Conservation (phyloP, 2,797 vertebrate species). For the Gallinago solitaria region DNA sequence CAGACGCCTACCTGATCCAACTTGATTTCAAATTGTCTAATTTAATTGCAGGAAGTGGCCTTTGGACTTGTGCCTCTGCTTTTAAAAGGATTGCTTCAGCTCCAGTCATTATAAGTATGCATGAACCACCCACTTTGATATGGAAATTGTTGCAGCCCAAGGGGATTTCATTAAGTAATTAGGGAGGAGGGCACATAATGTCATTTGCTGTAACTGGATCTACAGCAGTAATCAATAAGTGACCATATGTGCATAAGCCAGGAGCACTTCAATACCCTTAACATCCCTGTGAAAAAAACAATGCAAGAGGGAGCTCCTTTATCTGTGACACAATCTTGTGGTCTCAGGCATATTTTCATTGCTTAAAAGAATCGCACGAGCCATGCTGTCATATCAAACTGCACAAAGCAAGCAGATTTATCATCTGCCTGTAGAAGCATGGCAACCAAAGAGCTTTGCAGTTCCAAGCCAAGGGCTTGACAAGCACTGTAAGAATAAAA, state of each 20-base stretch:
- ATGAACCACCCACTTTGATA: slow-evolving; percentile 47
- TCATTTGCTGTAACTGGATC: slow-evolving; percentile 53
- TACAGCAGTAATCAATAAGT: slow-evolving; percentile 40
- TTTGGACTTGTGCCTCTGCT: slow-evolving; percentile 45
- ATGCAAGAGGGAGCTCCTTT: neutral
- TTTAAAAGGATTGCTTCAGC: slow-evolving; percentile 64
- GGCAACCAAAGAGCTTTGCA: neutral
- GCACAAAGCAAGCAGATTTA: slow-evolving; percentile 21
- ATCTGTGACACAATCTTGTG: neutral
- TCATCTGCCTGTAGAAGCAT: slow-evolving; percentile 11
- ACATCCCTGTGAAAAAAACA: neutral
- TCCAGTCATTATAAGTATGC: slow-evolving; percentile 6
- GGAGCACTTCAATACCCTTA: neutral
- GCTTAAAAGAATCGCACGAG: slow-evolving; percentile 1
- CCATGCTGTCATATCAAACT: neutral
- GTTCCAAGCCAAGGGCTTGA: neutral
- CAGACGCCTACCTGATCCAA: slow-evolving; percentile 5
- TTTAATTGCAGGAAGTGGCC: slow-evolving; percentile 43
- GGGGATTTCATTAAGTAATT: slow-evolving; percentile 70
- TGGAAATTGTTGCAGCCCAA: slow-evolving; percentile 20
- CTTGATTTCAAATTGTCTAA: slow-evolving; percentile 28
- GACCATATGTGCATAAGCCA: neutral
- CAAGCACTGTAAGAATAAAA: slow-evolving; percentile 3
- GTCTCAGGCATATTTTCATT: slow-evolving; percentile 13
- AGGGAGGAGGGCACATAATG: slow-evolving; percentile 34